Evolutionary conservation across 2,797 vertebrate genomes (phyloP).

Genomic region (Menidia menidia): DNA sequence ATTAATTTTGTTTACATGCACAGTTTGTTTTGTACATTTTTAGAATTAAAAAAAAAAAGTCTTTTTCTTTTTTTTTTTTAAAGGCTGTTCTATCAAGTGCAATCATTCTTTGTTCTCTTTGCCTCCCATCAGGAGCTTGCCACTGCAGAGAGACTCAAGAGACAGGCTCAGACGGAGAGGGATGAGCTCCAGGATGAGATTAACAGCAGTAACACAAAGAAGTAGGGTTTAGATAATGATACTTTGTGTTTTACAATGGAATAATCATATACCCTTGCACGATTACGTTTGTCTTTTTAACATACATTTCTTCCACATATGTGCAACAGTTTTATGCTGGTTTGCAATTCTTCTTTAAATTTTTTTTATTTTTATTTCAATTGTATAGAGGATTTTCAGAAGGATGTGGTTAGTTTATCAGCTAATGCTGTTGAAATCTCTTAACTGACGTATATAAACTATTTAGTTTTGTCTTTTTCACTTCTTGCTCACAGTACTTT

Average conservation of each 20-base stretch:
- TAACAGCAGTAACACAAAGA: constrained; percentile 88
- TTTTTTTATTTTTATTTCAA: too few species aligned
- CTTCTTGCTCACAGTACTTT: constrained; percentile 80
- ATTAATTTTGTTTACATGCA: background rate
- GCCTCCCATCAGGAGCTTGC: constrained; percentile 88
- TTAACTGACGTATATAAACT: background rate
- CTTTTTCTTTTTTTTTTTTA: too few species aligned
- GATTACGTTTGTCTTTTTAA: background rate
- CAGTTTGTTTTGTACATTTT: too few species aligned
- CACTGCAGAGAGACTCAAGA: constrained; percentile 89
- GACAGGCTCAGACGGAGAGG: constrained; percentile 91
- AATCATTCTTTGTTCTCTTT: background rate
- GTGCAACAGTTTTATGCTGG: background rate
- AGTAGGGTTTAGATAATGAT: constrained; percentile 75
- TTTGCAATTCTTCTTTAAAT: background rate
- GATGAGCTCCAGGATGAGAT: constrained; percentile 96
- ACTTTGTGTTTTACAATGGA: too few species aligned
- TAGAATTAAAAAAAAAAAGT: too few species aligned
- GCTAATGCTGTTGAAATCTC: background rate
- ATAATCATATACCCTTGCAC: background rate
- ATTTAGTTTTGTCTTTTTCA: background rate
- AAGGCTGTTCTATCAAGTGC: too few species aligned
- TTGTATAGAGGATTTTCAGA: background rate
- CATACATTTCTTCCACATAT: background rate
- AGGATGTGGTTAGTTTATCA: background rate